Evolutionary conservation across 2,888 invertebrate species (phyloP), one percentile per base, ranked within the genome.

Genomic region (Schizaphis graminum): DNA sequence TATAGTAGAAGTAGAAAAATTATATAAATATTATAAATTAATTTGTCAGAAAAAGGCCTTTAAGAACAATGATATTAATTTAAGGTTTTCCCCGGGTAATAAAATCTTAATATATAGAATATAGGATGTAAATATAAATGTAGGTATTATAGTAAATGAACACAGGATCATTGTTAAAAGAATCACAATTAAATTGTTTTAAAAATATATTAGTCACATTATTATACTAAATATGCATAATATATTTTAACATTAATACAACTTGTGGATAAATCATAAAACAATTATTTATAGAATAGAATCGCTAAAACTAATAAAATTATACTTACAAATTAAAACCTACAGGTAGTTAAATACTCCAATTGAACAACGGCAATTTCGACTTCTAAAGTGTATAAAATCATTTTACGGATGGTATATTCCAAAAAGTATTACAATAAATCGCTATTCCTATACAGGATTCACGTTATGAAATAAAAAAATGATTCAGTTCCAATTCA

Each of bases 401-500:
- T 67, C 13, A 67, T 67, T 67, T 35, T 35, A 35, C 7, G 35
- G 35, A 21, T 35, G 77, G 35, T 35, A 77, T 35, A 35, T 77
- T 35, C 77, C 35, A 77, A 77, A 77, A 77, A 77, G 21, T 35
- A 77, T 77, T 77, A 77, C 26, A 21, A 77, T 77, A 77, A 35
- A 77, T 35, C 35, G 77, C 77, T 35, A 35, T 77, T 77, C 35
- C 8, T 35, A 77, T 21, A 35, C 7, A 35, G 21, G 77, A 21
- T 77, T 21, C 77, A 21, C 77, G n/a, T 91, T 91, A 91, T 86
- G 91, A 91, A 24, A 91, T 91, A 35, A n/a, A 86, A 86, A 91
- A 91, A 91, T 91, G 91, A 44, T 91, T 91, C 11, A 91, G 28
- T 56, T 91, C 84, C n/a, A 91, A 56, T 85, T 91, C 91, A 41